These are phyloP conservation scores for Carcinoscorpius rotundicauda DNA, from an alignment of 1,140 invertebrate genomes.

Conservation along the genomic window DNA sequence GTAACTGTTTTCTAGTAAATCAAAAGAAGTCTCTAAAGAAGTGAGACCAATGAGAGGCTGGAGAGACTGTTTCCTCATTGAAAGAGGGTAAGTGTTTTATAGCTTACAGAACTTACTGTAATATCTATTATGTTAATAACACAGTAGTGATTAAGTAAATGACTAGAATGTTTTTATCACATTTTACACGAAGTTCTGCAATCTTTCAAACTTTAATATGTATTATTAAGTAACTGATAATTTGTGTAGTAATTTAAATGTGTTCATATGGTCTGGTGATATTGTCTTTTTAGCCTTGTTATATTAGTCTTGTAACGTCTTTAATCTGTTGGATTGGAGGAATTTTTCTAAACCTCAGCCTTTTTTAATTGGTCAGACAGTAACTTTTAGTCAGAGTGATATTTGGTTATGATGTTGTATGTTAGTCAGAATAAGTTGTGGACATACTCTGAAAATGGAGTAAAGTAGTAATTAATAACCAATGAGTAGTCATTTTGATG, in stretches of 20 bases:
- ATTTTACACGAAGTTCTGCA: not conserved
- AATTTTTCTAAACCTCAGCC: no score
- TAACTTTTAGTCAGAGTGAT: no score
- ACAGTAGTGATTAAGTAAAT: not conserved
- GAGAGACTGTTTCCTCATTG: constrained; percentile 55
- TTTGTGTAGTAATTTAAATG: constrained; percentile 3
- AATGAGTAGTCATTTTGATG: no score
- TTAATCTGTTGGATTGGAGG: no score
- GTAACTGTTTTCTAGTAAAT: constrained; percentile 6
- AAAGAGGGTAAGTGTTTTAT: constrained; percentile 44
- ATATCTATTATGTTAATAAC: constrained; percentile 2
- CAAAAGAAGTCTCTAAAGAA: constrained; percentile 15
- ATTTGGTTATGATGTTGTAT: no score
- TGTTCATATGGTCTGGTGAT: not conserved
- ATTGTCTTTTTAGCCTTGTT: not conserved
- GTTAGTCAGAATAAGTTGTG: no score
- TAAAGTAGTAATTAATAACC: no score
- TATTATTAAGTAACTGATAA: constrained; percentile 1
- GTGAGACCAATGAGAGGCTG: constrained; percentile 26
- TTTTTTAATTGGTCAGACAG: no score
- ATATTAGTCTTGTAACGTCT: no score
- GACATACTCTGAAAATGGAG: no score
- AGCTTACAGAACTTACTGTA: constrained; percentile 1
- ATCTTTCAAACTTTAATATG: not conserved
- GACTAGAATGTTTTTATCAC: not conserved